These are phyloP conservation scores for Noturus placidus DNA, from an alignment of 2,113 vertebrate genomes.

Conservation along the genomic window DNA sequence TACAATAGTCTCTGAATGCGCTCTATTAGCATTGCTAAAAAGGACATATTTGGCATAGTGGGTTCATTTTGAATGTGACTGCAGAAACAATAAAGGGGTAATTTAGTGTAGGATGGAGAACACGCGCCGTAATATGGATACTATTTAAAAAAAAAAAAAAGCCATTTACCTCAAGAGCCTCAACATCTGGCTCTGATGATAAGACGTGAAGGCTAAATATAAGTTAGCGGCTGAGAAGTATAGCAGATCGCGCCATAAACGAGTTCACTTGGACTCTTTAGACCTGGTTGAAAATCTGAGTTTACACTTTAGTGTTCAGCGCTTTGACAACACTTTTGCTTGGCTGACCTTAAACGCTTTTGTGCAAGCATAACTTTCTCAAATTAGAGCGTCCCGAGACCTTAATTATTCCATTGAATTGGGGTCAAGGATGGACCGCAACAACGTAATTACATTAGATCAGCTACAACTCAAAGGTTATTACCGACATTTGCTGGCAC, in stretches of 20 bases:
- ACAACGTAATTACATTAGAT: conserved; percentile 55
- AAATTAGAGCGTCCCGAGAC: conserved; percentile 55
- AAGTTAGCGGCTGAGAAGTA: background rate
- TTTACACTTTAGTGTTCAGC: conserved; percentile 20
- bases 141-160: background rate
- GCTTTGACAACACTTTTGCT: conserved; percentile 41
- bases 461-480: conserved; percentile 53
- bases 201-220: conserved; percentile 8
- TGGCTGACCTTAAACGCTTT: conserved; percentile 41
- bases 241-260: background rate
- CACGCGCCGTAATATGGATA: background rate
- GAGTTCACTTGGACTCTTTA: background rate
- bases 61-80: conserved; percentile 9
- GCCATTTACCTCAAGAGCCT: background rate
- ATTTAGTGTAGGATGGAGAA: conserved; percentile 1
- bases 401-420: conserved; percentile 56
- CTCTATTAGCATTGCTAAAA: conserved; percentile 30
- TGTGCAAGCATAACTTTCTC: conserved; percentile 49
- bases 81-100: conserved; percentile 25
- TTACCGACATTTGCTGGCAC: conserved; percentile 36
- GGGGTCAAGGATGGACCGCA: conserved; percentile 54
- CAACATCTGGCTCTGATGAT: conserved; percentile 14
- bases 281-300: background rate
- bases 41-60: conserved; percentile 8
- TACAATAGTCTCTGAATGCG: conserved; percentile 24